Base-by-base conservation (phyloP, 2,797 vertebrate genomes). In the Nothura maculosa region DNA sequence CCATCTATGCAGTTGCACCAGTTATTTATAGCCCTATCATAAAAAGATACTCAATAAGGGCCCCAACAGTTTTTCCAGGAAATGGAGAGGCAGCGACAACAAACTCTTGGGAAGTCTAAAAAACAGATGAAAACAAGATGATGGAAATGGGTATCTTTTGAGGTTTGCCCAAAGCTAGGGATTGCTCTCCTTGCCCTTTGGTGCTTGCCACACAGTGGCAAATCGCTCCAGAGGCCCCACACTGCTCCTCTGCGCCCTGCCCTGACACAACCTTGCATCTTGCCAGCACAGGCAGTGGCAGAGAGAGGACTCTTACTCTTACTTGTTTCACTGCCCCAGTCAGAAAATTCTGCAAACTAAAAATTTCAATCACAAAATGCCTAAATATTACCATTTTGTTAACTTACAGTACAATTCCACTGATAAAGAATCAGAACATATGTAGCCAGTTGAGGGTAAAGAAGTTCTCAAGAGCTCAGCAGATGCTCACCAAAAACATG, bases 161-260 rank as follows among this genome's bases (percentile, higher is more conserved):
- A 74, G 61, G n/a, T 52, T 77, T 0, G 0, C 61, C 17, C 38
- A 57, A 82, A 67, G 77, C 48, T 62, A 3, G 2, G 14, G 45
- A 6, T 75, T 30, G 40, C 61, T 85, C 19, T 64, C 57, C 54
- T 30, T 81, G 54, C 73, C 80, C 82, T 67, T 80, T 91, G 94
- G 40, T 72, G 60, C 64, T 72, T 50, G 62, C 45, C 63, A 57
- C 36, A 42, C 68, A 45, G 34, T 52, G 74, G 43, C 73, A 38
- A 22, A 16, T 0, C 1, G 8, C 17, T 2, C 3, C 42, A 6
- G 76, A 77, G 76, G 24, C n/a, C 40, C n/a, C 36, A 4, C 10
- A 0, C 25, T 6, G 34, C 79, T 16, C 16, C 2, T 0, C 22
- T 6, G 34, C 75, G 12, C 16, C 2, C 0, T 0, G 40, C 50